Percentiles rank a stretch among this genome's conserved stretches.
Conservation (phyloP, 2,888 invertebrate genomes). For the Conops quadrifasciatus region DNA sequence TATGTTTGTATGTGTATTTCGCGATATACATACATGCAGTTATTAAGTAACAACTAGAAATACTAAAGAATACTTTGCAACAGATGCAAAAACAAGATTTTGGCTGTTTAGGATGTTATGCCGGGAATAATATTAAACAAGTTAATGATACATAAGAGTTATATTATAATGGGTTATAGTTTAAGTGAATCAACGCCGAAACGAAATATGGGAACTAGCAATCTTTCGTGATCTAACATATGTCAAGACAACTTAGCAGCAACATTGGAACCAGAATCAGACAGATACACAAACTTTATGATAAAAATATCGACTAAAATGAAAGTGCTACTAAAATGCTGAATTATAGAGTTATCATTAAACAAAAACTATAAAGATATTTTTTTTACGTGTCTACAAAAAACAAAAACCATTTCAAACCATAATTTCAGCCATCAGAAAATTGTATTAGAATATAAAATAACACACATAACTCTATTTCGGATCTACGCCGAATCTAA, state of each 20-base stretch:
- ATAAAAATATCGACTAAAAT: too few species aligned
- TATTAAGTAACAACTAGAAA: slow-evolving; percentile 6
- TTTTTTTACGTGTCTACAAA: slow-evolving; percentile 8
- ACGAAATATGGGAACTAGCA: slow-evolving; percentile 48
- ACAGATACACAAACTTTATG: too few species aligned
- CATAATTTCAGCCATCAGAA: too few species aligned
- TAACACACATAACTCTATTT: too few species aligned
- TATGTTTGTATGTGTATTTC: too few species aligned
- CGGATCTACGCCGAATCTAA: too few species aligned
- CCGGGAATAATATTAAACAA: slow-evolving; percentile 35
- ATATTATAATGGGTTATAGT: neutral
- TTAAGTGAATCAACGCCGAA: slow-evolving; percentile 35
- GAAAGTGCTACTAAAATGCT: slow-evolving; percentile 1
- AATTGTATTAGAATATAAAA: too few species aligned
- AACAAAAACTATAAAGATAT: neutral
- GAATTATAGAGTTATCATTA: neutral
- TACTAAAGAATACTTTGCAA: neutral
- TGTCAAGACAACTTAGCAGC: slow-evolving; percentile 23
- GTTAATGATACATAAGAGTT: too few species aligned
- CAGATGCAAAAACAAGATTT: slow-evolving; percentile 13
- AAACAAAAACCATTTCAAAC: neutral
- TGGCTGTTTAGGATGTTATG: slow-evolving; percentile 28
- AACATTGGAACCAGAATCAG: slow-evolving; percentile 23
- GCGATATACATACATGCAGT: too few species aligned
- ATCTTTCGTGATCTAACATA: slow-evolving; percentile 45